Percentiles rank a stretch among this genome's conserved stretches.
phyloP scores from a whole-genome alignment of 2,888 invertebrate species.

The Cheilosia vernalis region DNA sequence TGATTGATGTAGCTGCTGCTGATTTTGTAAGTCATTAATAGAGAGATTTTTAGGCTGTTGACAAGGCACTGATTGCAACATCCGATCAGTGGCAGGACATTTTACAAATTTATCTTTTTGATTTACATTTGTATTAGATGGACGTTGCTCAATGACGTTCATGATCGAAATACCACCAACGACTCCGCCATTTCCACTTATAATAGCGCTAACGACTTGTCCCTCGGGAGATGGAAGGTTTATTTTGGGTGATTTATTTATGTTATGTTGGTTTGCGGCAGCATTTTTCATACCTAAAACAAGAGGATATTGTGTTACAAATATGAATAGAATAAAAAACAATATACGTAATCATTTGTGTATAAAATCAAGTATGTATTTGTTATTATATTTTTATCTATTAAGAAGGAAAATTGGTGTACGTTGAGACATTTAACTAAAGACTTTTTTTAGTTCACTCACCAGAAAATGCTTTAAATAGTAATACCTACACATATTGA shows the following conservation, averaged over 20 bases:
- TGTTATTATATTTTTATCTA: no score
- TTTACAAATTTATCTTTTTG: conserved; percentile 66
- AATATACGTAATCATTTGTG: no score
- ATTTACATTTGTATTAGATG: conserved; percentile 23
- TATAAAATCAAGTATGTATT: no score
- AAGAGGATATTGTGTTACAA: no score
- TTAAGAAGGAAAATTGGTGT: no score
- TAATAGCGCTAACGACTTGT: conserved; percentile 14
- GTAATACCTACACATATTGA: no score
- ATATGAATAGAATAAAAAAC: no score
- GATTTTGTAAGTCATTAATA: conserved; percentile 71
- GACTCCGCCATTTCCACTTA: conserved; percentile 13
- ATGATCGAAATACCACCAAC: conserved; percentile 46
- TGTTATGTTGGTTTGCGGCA: conserved; percentile 69
- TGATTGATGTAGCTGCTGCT: conserved; percentile 68
- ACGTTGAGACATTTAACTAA: no score
- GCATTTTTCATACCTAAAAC: conserved; percentile 77
- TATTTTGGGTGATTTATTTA: conserved; percentile 59
- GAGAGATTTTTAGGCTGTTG: conserved; percentile 60
- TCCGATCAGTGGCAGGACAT: conserved; percentile 46
- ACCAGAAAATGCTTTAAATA: no score
- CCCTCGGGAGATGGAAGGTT: conserved; percentile 31
- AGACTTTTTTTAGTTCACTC: no score
- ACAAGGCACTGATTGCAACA: conserved; percentile 73
- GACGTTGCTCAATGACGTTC: conserved; percentile 52